Base-by-base conservation (phyloP, 2,113 vertebrate genomes). In the Lampris incognitus region DNA sequence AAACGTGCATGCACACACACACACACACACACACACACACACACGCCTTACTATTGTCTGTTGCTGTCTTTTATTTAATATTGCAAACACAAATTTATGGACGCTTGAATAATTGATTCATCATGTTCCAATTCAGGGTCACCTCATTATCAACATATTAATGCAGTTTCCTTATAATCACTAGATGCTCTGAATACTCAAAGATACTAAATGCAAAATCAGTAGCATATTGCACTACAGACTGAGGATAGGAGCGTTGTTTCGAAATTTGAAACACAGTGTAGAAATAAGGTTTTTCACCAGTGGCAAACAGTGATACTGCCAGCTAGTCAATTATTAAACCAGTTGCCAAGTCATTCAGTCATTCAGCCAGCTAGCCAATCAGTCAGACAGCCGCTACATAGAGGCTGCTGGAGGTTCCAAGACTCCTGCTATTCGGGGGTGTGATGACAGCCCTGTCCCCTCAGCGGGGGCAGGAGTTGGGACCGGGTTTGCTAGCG, bases 11-110 rank as follows among this genome's bases (percentile, higher is more conserved):
- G 68, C 42, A 61, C 66, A 57, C 40, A 52, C 10, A 69, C 67
- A 56, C 7, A 9, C 4, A 36, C 37, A 40, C 46, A 60, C n/a
- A 65, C 79, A 65, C 67, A 66, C 69, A 8, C 38, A 88, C 81
- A 86, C 24, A 74, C 66, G 81, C 83, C 83, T 82, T 86, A 55
- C 81, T 70, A 70, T 76, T 8, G 9, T 65, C 74, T 48, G 65
- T 58, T 84, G 64, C 74, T 3, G 46, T 49, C 61, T 65, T 77
- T 58, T 67, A 4, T 88, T 92, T 81, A 92, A 91, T 89, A 88
- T 91, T 90, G 82, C 76, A 91, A 83, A 86, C 72, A 68, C 83
- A 86, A 88, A 87, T 67, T 78, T 84, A 87, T 86, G 72, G 84
- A 74, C 59, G 55, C 57, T 74, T 75, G 82, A 62, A 75, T 73